Evolutionary conservation across 2,797 vertebrate species (phyloP).

Genomic region (Clarias fuscus): DNA sequence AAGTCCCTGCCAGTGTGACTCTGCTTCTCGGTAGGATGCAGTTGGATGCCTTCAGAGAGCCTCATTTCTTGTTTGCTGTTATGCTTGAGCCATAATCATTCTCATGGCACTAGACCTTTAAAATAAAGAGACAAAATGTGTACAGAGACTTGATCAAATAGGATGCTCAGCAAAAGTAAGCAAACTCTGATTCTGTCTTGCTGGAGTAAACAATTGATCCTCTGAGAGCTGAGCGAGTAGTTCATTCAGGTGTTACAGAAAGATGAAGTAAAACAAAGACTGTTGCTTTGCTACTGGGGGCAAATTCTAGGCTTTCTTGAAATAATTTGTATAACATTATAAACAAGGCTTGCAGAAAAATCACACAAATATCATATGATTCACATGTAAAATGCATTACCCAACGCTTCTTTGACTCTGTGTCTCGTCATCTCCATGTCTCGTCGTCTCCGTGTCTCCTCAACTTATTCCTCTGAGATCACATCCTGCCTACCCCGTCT

Average conservation of each 20-base stretch:
- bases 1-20: conserved; percentile 36
- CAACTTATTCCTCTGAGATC: too few relatives aligned
- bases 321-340: conserved; percentile 4
- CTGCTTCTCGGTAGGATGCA: conserved; percentile 47
- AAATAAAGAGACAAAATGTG: conserved; percentile 56
- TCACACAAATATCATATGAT: not conserved
- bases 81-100: conserved; percentile 54
- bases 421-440: too few relatives aligned
- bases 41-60: conserved; percentile 38
- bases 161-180: conserved; percentile 43
- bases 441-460: too few relatives aligned
- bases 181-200: conserved; percentile 49
- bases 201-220: conserved; percentile 53
- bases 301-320: not conserved
- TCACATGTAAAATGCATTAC: not conserved
- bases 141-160: conserved; percentile 46
- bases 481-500: too few relatives aligned
- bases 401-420: too few relatives aligned
- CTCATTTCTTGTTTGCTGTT: conserved; percentile 52
- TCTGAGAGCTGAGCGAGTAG: conserved; percentile 39
- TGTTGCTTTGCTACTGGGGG: not conserved
- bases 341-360: not conserved
- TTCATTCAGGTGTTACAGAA: conserved; percentile 19
- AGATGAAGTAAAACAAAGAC: not conserved
- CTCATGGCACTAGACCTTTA: conserved; percentile 56